phyloP scores from a whole-genome alignment of 2,797 vertebrate genomes.

The Labeo calbasu region DNA sequence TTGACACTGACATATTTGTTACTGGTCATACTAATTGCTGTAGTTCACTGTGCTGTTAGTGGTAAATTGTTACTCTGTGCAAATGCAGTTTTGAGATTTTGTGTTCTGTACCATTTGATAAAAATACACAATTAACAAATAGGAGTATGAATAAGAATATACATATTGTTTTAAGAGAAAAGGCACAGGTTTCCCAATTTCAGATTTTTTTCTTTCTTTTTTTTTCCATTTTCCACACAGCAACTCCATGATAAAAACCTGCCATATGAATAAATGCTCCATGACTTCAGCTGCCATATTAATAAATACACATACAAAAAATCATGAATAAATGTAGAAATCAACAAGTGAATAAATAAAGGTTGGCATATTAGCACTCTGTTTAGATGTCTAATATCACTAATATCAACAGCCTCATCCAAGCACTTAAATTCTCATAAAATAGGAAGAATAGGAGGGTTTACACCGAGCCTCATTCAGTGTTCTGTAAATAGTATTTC shows the following conservation, averaged over 20 bases:
- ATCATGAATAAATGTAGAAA: slow-evolving; percentile 80
- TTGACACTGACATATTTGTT: slow-evolving; percentile 4
- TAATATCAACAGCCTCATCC: neutral
- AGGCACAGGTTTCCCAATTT: slow-evolving; percentile 77
- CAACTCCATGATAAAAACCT: slow-evolving; percentile 66
- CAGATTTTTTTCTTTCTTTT: slow-evolving; percentile 58
- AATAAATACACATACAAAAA: slow-evolving; percentile 74
- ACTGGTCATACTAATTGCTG: neutral
- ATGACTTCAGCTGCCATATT: slow-evolving; percentile 75
- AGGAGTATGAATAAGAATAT: slow-evolving; percentile 69
- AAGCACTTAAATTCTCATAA: slow-evolving; percentile 10
- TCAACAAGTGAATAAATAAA: slow-evolving; percentile 80
- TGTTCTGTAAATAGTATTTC: neutral
- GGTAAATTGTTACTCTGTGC: neutral
- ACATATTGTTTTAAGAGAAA: slow-evolving; percentile 70
- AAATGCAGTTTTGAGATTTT: slow-evolving; percentile 46
- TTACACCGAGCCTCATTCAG: neutral
- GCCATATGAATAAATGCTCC: slow-evolving; percentile 77
- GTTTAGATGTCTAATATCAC: neutral
- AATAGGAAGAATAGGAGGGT: neutral
- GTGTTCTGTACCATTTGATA: slow-evolving; percentile 59
- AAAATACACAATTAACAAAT: slow-evolving; percentile 72
- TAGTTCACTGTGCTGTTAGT: neutral
- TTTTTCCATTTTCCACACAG: slow-evolving; percentile 30
- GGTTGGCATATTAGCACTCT: slow-evolving; percentile 62